phyloP scores from a whole-genome alignment of 2,113 vertebrate genomes.

The Etia nguti region DNA sequence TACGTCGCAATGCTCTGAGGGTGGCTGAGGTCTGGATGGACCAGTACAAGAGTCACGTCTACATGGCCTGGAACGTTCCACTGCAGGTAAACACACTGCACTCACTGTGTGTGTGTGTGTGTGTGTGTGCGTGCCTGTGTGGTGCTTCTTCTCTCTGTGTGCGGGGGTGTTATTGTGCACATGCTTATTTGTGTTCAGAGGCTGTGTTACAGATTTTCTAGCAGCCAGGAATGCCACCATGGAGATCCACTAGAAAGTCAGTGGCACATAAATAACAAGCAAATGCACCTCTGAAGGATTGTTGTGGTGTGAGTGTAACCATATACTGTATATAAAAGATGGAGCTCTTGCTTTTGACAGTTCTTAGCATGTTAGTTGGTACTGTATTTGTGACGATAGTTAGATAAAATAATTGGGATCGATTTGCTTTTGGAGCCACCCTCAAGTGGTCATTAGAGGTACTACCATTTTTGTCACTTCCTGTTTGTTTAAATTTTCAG shows the following conservation, averaged over 20 bases:
- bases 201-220: neutral
- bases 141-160: neutral
- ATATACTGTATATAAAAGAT: neutral
- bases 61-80: slow-evolving; percentile 98
- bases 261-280: neutral
- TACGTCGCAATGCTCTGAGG: slow-evolving; percentile 88
- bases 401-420: neutral
- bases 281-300: neutral
- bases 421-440: neutral
- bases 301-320: neutral
- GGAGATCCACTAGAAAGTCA: neutral
- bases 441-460: neutral
- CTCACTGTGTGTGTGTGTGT: neutral
- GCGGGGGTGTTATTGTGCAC: neutral
- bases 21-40: slow-evolving; percentile 98
- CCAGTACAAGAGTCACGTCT: slow-evolving; percentile 89
- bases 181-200: neutral
- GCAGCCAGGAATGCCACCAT: neutral
- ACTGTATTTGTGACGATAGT: no score
- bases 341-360: neutral
- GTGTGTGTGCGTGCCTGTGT: neutral
- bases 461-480: neutral
- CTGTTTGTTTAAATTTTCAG: neutral
- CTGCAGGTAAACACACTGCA: slow-evolving; percentile 72
- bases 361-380: no score